phyloP scores from a whole-genome alignment of 2,888 invertebrate species.

The Latheticus oryzae region DNA sequence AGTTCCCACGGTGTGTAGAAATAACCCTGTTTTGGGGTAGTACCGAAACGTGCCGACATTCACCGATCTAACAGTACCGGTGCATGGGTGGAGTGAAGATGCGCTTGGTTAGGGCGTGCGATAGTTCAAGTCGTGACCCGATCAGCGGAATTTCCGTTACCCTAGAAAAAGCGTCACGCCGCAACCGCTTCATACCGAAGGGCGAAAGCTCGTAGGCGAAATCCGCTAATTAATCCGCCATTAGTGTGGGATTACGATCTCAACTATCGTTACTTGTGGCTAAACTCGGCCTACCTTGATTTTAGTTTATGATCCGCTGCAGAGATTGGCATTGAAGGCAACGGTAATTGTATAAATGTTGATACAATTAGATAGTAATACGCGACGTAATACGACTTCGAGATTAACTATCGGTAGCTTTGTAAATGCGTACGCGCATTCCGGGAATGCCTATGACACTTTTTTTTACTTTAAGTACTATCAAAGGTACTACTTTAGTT shows the following conservation, averaged over 20 bases:
- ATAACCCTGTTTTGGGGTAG: slow-evolving; percentile 22
- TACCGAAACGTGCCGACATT: slow-evolving; percentile 8
- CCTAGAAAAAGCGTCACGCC: slow-evolving; percentile 53
- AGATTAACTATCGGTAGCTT: slow-evolving; percentile 54
- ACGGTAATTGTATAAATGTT: slow-evolving; percentile 60
- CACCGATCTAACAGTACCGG: slow-evolving; percentile 25
- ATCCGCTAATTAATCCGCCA: slow-evolving; percentile 37
- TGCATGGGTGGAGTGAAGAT: slow-evolving; percentile 50
- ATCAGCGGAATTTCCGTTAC: slow-evolving; percentile 47
- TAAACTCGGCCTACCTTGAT: slow-evolving; percentile 52
- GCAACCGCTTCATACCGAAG: background rate
- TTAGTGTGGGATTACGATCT: slow-evolving; percentile 33
- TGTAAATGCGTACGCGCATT: slow-evolving; percentile 47
- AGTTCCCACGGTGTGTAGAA: slow-evolving; percentile 42
- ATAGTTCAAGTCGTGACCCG: slow-evolving; percentile 72
- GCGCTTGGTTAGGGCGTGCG: slow-evolving; percentile 66
- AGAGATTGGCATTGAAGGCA: slow-evolving; percentile 62
- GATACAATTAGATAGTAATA: slow-evolving; percentile 63
- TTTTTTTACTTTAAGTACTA: too few relatives aligned
- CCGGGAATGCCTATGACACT: slow-evolving; percentile 48
- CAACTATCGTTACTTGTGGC: slow-evolving; percentile 29
- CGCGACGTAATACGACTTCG: slow-evolving; percentile 50
- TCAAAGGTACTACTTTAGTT: too few relatives aligned
- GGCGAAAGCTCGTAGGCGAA: slow-evolving; percentile 24
- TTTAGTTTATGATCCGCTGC: slow-evolving; percentile 56